Conservation (phyloP, 2,888 invertebrate genomes). For the Mamestra brassicae region DNA sequence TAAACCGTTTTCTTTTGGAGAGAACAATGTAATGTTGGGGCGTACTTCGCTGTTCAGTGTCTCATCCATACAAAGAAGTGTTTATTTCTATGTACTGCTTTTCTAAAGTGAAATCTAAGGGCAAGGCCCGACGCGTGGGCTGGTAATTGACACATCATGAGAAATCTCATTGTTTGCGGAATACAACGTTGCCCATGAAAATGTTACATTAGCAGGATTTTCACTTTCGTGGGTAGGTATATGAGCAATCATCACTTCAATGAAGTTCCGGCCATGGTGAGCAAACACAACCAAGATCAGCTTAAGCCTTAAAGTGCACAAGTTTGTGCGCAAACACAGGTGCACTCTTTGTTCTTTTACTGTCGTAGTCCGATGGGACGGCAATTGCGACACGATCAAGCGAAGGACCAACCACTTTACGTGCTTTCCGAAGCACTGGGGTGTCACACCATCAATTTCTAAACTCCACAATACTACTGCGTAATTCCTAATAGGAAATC, state of each 20-base stretch:
- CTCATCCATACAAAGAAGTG: neutral
- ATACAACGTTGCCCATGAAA: conserved; percentile 16
- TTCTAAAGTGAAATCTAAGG: conserved; percentile 64
- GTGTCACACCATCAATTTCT: neutral
- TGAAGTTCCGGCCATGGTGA: too few species aligned
- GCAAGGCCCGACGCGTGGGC: conserved; percentile 40
- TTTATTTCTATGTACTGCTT: conserved; percentile 20
- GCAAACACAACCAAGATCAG: too few species aligned
- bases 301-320: too few species aligned
- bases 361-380: too few species aligned
- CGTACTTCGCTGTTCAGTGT: neutral
- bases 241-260: neutral
- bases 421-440: neutral
- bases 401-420: neutral
- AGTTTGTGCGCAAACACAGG: too few species aligned
- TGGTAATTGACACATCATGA: conserved; percentile 51
- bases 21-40: neutral
- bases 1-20: too few species aligned
- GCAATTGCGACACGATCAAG: too few species aligned
- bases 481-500: neutral
- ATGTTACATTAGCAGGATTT: neutral
- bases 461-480: neutral
- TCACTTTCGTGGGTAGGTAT: neutral
- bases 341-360: too few species aligned
- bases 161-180: conserved; percentile 40